phyloP scores from a whole-genome alignment of 2,888 invertebrate species.

The Andrena fulva region DNA sequence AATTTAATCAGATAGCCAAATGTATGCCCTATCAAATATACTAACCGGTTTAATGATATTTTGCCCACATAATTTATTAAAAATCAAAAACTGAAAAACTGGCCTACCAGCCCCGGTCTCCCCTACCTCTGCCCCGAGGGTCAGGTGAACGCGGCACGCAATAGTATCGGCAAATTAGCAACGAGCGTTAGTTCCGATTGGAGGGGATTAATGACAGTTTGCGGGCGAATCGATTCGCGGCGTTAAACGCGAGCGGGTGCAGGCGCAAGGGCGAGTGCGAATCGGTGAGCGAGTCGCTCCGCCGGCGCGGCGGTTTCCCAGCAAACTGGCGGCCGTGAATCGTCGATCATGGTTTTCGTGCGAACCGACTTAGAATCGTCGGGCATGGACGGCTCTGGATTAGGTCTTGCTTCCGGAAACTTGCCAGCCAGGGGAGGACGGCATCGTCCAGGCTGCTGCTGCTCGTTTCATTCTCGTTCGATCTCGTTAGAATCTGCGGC shows the following conservation, averaged over 20 bases:
- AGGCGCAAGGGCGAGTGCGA: background rate
- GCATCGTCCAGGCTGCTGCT: background rate
- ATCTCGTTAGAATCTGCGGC: conserved; percentile 31
- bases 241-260: background rate
- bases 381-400: background rate
- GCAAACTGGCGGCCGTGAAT: conserved; percentile 14
- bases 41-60: too few relatives aligned
- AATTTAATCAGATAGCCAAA: too few relatives aligned
- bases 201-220: conserved; percentile 36
- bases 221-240: conserved; percentile 31
- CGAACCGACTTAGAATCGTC: conserved; percentile 6
- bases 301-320: conserved; percentile 28
- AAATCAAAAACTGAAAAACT: too few relatives aligned
- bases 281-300: conserved; percentile 5
- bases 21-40: too few relatives aligned
- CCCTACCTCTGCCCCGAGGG: background rate
- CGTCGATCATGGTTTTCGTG: conserved; percentile 16
- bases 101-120: too few relatives aligned
- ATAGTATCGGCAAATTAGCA: conserved; percentile 20
- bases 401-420: conserved; percentile 12
- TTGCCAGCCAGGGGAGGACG: background rate
- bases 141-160: conserved; percentile 1
- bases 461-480: conserved; percentile 9
- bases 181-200: conserved; percentile 29
- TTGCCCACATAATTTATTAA: too few relatives aligned